These are phyloP conservation scores for Sanderia malayensis DNA, from an alignment of 30 jellyfish, hydroid and myxozoan genomes.

Conservation along the genomic window DNA sequence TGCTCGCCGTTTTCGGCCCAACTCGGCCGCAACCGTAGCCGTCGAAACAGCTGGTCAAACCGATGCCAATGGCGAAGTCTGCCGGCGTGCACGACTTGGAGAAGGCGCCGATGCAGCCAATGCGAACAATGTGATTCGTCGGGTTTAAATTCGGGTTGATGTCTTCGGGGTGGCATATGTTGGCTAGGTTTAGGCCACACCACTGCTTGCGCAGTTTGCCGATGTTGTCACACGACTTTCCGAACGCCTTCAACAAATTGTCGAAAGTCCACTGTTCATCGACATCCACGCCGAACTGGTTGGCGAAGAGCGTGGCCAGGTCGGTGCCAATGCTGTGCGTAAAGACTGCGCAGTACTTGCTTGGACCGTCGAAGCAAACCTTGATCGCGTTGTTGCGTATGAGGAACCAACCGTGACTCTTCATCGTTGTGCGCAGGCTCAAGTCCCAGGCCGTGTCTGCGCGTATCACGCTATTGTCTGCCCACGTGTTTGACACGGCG, in stretches of 20 bases:
- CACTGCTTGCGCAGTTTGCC: constrained; percentile 65
- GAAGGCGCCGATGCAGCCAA: constrained; percentile 93
- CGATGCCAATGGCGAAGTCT: constrained; percentile 91
- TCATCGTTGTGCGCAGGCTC: constrained; percentile 73
- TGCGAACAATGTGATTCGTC: constrained; percentile 94
- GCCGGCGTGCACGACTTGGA: constrained; percentile 95
- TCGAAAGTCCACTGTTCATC: constrained; percentile 96
- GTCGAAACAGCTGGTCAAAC: constrained; percentile 94
- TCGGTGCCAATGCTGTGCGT: constrained; percentile 86
- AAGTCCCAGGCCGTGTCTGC: constrained; percentile 88
- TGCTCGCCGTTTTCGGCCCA: constrained; percentile 95
- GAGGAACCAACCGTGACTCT: constrained; percentile 94
- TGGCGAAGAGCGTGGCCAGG: constrained; percentile 70
- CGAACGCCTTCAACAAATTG: constrained; percentile 73
- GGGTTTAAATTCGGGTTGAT: constrained; percentile 96
- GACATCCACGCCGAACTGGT: constrained; percentile 78
- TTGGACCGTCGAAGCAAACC: constrained; percentile 93
- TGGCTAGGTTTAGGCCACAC: constrained; percentile 97
- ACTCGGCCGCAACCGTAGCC: constrained; percentile 99
- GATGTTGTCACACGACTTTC: constrained; percentile 74
- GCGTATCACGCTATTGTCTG: constrained; percentile 85
- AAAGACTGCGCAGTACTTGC: constrained; percentile 88
- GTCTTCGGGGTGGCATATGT: constrained; percentile 96
- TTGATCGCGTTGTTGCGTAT: constrained; percentile 82
- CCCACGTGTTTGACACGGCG: constrained; percentile 97